A percentile compares a stretch with the other conserved stretches of the same genome.
These are phyloP conservation scores for Rhagoletis zephyria DNA, from an alignment of 1,140 invertebrate species.

Conservation along the genomic window DNA sequence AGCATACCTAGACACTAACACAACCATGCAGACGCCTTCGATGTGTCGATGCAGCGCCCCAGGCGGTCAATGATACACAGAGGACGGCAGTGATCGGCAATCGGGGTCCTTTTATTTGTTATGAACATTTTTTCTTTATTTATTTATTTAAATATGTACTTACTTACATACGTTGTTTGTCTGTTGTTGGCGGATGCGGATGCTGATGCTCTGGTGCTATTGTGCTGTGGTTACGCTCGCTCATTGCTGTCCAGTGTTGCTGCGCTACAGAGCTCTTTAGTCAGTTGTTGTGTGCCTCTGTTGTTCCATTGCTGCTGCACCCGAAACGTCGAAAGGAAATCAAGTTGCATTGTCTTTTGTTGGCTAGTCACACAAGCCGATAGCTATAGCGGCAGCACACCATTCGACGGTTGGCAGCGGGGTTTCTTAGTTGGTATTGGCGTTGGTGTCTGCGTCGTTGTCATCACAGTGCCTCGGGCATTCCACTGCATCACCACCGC, in stretches of 20 bases:
- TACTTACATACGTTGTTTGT: neutral
- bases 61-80: neutral
- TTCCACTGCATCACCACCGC: too few species aligned
- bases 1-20: too few species aligned
- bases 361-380: neutral
- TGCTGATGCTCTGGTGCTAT: neutral
- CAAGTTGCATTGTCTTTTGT: conserved; percentile 47
- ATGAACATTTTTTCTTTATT: conserved; percentile 17
- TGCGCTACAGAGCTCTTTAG: neutral
- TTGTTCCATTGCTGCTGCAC: neutral
- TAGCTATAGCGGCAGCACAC: neutral
- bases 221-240: conserved; percentile 17
- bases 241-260: neutral
- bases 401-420: neutral
- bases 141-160: conserved; percentile 10
- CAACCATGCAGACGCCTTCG: too few species aligned
- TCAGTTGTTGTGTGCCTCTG: neutral
- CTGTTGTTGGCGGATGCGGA: neutral
- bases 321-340: conserved; percentile 3
- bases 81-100: neutral
- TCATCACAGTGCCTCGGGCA: too few species aligned
- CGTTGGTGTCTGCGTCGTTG: neutral
- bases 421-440: neutral
- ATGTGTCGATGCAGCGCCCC: neutral
- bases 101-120: conserved; percentile 5